Percentiles rank a stretch among this genome's conserved stretches.
phyloP scores from a whole-genome alignment of 2,113 vertebrate genomes.

The Eonycteris spelaea region DNA sequence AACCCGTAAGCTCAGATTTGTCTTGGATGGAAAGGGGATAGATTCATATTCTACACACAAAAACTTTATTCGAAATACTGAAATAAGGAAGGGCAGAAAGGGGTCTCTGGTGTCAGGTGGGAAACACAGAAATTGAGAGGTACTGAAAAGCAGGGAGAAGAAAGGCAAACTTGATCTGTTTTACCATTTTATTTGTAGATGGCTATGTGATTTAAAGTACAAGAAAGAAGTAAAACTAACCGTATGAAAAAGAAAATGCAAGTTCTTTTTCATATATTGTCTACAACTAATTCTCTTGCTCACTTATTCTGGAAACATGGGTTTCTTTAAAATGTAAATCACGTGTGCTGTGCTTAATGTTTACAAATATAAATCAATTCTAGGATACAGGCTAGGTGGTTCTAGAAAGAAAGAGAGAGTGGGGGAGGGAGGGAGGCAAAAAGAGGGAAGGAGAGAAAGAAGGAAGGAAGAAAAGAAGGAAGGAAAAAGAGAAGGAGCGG shows the following conservation, averaged over 20 bases:
- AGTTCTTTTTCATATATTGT: background rate
- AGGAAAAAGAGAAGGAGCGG: background rate
- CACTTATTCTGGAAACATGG: background rate
- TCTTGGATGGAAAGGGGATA: background rate
- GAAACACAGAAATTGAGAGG: background rate
- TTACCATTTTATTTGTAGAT: background rate
- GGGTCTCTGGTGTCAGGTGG: background rate
- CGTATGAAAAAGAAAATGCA: background rate
- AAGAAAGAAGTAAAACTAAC: background rate
- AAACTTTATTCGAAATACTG: background rate
- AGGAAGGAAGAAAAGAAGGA: background rate
- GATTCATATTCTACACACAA: background rate
- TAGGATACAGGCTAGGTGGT: background rate
- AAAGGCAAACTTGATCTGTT: background rate
- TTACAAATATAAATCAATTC: constrained; percentile 26
- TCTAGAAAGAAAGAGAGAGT: background rate
- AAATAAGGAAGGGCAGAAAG: background rate
- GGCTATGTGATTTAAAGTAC: background rate
- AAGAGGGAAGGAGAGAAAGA: background rate
- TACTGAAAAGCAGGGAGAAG: background rate
- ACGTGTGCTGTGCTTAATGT: background rate
- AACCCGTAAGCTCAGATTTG: background rate
- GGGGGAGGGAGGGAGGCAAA: background rate
- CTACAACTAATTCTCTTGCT: background rate
- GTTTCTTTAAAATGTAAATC: background rate